These are phyloP conservation scores for Picus viridis DNA, from an alignment of 2,797 vertebrate species.

Conservation along the genomic window DNA sequence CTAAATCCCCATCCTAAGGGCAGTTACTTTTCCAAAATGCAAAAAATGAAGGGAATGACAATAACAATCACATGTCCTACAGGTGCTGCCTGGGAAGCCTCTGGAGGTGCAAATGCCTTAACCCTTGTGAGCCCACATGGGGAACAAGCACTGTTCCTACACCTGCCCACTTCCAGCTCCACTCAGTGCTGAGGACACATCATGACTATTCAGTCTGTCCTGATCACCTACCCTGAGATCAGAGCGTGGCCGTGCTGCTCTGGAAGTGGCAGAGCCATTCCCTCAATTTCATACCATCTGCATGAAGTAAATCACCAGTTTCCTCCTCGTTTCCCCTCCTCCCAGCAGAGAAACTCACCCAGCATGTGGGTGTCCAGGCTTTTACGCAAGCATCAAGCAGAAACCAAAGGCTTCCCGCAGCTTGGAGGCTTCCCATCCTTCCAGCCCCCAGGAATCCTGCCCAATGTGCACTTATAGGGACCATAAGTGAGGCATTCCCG, in stretches of 20 bases:
- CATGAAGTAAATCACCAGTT: neutral
- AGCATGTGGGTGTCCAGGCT: neutral
- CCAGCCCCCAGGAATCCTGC: neutral
- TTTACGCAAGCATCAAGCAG: neutral
- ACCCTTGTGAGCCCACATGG: rapidly evolving
- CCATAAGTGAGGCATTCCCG: neutral
- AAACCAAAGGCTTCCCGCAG: neutral
- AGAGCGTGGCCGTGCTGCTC: rapidly evolving
- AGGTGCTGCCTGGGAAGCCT: neutral
- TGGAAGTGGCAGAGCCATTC: neutral
- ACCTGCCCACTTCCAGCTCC: neutral
- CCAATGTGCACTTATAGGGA: rapidly evolving
- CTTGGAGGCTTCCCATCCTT: neutral
- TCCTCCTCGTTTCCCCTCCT: neutral
- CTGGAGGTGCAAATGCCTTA: neutral
- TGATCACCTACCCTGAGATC: neutral
- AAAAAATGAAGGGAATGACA: neutral
- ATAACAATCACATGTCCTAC: neutral
- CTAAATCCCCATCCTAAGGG: neutral
- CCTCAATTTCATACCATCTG: neutral
- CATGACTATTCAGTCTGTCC: rapidly evolving
- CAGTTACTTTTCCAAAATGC: neutral
- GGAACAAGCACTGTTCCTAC: neutral
- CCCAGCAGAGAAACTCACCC: neutral
- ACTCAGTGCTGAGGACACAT: rapidly evolving